These are phyloP conservation scores for Dryobates pubescens DNA, from an alignment of 2,797 vertebrate genomes.

Conservation along the genomic window DNA sequence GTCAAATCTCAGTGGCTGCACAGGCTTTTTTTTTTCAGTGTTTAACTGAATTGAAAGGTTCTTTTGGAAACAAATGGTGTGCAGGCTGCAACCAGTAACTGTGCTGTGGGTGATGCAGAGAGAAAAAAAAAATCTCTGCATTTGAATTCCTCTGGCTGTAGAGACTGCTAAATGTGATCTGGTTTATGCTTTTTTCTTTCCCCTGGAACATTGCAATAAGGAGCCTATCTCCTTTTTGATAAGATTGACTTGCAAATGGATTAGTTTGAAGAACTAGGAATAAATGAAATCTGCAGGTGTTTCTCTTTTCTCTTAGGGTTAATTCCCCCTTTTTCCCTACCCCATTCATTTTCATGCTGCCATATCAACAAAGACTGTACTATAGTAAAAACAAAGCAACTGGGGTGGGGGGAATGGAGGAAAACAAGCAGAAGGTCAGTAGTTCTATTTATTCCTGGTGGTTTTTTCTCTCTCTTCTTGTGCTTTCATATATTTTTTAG, in stretches of 20 bases:
- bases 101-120: background rate
- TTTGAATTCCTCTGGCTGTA: conserved; percentile 5
- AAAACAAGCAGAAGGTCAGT: conserved; percentile 11
- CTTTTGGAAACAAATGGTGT: background rate
- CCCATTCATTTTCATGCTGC: conserved; percentile 9
- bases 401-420: background rate
- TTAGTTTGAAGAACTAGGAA: conserved; percentile 31
- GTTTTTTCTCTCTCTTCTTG: background rate
- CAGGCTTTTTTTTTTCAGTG: background rate
- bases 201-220: background rate
- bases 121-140: background rate
- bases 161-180: background rate
- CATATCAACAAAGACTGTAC: conserved; percentile 12
- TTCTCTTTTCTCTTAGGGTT: conserved; percentile 24
- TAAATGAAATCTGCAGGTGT: conserved; percentile 45
- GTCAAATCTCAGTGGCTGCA: background rate
- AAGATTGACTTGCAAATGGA: conserved; percentile 46
- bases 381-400: conserved; percentile 20
- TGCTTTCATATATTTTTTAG: background rate
- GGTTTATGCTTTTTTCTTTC: background rate
- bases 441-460: background rate
- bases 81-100: background rate
- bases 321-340: background rate
- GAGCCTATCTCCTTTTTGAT: background rate
- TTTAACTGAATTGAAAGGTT: background rate